These are phyloP conservation scores for Zhengitettix transpicula DNA, from an alignment of 2,888 invertebrate species.

Conservation along the genomic window DNA sequence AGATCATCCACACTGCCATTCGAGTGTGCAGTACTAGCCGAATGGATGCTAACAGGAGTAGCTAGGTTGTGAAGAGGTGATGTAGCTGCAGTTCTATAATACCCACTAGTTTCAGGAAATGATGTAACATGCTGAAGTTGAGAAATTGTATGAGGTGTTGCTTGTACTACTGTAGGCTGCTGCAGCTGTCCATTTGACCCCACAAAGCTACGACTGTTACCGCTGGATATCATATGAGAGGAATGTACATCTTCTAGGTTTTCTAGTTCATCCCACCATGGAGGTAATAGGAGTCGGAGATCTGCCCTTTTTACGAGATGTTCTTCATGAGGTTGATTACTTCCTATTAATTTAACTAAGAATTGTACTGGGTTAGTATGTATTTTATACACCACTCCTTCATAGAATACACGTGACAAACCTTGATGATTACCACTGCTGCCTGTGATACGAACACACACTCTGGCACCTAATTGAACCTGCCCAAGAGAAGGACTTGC, in stretches of 20 bases:
- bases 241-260: constrained; percentile 32
- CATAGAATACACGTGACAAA: constrained; percentile 50
- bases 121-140: constrained; percentile 18
- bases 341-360: constrained; percentile 40
- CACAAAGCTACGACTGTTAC: constrained; percentile 5
- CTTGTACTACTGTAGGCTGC: constrained; percentile 4
- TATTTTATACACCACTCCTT: constrained; percentile 62
- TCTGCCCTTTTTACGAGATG: constrained; percentile 76
- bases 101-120: constrained; percentile 20
- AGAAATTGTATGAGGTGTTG: constrained; percentile 24
- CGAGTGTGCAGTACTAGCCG: constrained; percentile 35
- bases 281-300: constrained; percentile 75
- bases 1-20: constrained; percentile 41
- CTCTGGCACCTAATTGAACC: constrained; percentile 59
- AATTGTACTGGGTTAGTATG: constrained; percentile 44
- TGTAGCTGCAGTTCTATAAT: constrained; percentile 37
- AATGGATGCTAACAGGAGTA: constrained; percentile 27
- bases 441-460: constrained; percentile 51
- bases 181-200: constrained; percentile 4
- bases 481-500: constrained; percentile 76
- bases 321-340: constrained; percentile 30
- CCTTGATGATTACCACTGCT: constrained; percentile 22
- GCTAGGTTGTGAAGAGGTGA: constrained; percentile 38
- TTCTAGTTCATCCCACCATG: constrained; percentile 92
- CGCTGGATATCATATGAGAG: constrained; percentile 19